phyloP scores from a whole-genome alignment of 2,113 vertebrate genomes.

The Hypanus sabinus region DNA sequence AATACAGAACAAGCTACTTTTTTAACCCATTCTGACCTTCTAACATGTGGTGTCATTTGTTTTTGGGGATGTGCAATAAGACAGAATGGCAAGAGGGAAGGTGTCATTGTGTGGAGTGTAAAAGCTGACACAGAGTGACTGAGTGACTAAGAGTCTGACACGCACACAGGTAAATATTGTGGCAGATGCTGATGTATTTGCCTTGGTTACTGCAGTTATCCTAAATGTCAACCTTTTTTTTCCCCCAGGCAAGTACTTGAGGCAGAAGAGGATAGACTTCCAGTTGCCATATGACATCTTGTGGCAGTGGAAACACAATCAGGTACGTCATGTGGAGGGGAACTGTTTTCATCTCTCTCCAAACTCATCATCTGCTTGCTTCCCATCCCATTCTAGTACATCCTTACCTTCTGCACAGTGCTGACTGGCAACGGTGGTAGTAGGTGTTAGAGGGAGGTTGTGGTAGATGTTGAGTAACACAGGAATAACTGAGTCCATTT shows the following conservation, averaged over 20 bases:
- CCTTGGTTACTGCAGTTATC: background rate
- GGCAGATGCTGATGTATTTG: background rate
- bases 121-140: too few relatives aligned
- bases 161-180: background rate
- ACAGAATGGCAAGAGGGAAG: too few relatives aligned
- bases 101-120: too few relatives aligned
- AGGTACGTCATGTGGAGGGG: constrained; percentile 61
- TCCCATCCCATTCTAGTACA: too few relatives aligned
- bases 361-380: too few relatives aligned
- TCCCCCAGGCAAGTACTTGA: constrained; percentile 85
- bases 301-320: constrained; percentile 90
- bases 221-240: constrained; percentile 40
- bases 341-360: too few relatives aligned
- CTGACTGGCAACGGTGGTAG: too few relatives aligned
- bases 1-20: background rate
- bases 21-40: background rate
- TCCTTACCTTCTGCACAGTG: too few relatives aligned
- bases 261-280: constrained; percentile 90
- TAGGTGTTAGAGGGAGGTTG: too few relatives aligned
- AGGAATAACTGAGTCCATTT: background rate
- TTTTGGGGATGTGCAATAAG: too few relatives aligned
- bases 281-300: constrained; percentile 94
- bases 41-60: background rate
- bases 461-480: background rate
- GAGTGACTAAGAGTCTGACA: too few relatives aligned